Evolutionary conservation across 2,113 vertebrate species (phyloP).

Genomic region (Hoplias malabaricus): DNA sequence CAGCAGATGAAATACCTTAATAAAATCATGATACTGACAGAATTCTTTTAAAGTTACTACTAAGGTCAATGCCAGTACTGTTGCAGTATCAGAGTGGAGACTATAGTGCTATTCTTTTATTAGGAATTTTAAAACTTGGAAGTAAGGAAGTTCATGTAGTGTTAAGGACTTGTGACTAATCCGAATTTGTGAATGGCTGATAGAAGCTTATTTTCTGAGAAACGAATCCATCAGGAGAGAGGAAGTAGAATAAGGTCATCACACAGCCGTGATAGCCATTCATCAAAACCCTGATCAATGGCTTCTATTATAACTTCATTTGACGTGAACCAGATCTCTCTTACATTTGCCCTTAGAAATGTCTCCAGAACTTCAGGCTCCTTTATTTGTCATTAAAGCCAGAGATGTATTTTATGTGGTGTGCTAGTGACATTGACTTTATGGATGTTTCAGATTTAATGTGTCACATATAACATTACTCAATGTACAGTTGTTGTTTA

Average conservation of each 20-base stretch:
- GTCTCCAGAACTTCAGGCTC: not conserved
- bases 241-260: not conserved
- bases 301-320: not conserved
- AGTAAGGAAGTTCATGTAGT: not conserved
- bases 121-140: not conserved
- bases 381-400: not conserved
- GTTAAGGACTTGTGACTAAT: not conserved
- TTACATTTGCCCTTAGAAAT: not conserved
- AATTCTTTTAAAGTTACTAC: too few relatives aligned
- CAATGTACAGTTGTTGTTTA: not conserved
- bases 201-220: not conserved
- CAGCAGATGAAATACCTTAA: too few relatives aligned
- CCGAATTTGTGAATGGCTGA: not conserved
- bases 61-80: too few relatives aligned
- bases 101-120: not conserved
- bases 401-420: too few relatives aligned
- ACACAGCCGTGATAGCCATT: not conserved
- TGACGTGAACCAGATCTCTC: too few relatives aligned
- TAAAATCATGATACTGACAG: too few relatives aligned
- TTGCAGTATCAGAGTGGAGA: too few relatives aligned
- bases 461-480: not conserved
- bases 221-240: conserved; percentile 19
- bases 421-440: not conserved
- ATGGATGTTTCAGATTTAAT: not conserved
- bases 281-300: conserved; percentile 2